Evolutionary conservation across 2,797 vertebrate genomes (phyloP).

Genomic region (Melanogrammus aeglefinus): DNA sequence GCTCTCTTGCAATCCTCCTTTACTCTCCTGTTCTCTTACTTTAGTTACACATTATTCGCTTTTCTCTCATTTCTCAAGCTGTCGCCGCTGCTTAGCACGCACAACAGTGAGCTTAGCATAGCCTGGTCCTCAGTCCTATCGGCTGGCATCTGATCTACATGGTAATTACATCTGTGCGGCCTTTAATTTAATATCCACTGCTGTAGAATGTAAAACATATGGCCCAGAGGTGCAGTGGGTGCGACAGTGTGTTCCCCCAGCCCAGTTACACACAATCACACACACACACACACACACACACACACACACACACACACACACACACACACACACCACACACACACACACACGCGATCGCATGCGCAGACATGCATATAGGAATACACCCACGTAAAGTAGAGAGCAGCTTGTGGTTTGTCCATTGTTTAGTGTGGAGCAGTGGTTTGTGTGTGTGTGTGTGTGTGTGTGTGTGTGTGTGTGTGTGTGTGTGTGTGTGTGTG

Average conservation of each 20-base stretch:
- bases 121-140: not conserved
- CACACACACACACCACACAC: not conserved
- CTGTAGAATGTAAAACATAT: conserved; percentile 50
- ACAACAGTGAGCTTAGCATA: not conserved
- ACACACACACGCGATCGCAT: not conserved
- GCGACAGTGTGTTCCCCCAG: conserved; percentile 19
- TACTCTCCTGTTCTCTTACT: not conserved
- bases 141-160: conserved; percentile 55
- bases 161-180: conserved; percentile 59
- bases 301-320: conserved; percentile 5
- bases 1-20: not conserved
- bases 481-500: no score
- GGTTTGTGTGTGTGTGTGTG: not conserved
- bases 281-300: conserved; percentile 15
- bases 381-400: no score
- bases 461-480: no score
- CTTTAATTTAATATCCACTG: conserved; percentile 64
- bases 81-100: conserved; percentile 5
- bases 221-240: conserved; percentile 41
- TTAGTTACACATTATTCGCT: no score
- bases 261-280: conserved; percentile 23
- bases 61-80: conserved; percentile 17
- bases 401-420: not conserved
- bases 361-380: conserved; percentile 2
- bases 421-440: conserved; percentile 9